These are phyloP conservation scores for Rafetus swinhoei DNA, from an alignment of 2,113 vertebrate genomes.

Conservation along the genomic window DNA sequence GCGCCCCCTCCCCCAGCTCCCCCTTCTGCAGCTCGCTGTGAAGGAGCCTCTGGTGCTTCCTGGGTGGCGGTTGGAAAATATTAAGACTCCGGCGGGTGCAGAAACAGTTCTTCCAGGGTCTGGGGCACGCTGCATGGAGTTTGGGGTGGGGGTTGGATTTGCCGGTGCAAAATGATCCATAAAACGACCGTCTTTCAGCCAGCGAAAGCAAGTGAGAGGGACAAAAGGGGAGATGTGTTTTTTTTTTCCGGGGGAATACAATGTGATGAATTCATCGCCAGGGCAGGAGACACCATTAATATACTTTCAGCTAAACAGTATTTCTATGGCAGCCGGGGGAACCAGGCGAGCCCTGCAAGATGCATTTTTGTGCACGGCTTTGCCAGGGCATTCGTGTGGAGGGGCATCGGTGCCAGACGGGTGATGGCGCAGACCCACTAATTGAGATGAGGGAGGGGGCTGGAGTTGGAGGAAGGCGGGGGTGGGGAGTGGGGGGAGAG, in stretches of 20 bases:
- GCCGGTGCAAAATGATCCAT: fast-evolving
- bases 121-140: neutral
- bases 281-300: conserved; percentile 63
- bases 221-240: conserved; percentile 40
- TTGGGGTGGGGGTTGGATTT: fast-evolving
- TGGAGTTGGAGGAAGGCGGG: neutral
- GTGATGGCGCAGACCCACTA: neutral
- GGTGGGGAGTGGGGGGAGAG: no score
- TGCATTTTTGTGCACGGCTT: conserved; percentile 38
- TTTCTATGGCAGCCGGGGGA: conserved; percentile 75
- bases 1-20: neutral
- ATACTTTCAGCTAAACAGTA: conserved; percentile 51
- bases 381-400: conserved; percentile 51
- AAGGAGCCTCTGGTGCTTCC: neutral
- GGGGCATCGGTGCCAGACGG: conserved; percentile 63
- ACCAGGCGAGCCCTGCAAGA: conserved; percentile 56
- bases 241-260: conserved; percentile 42
- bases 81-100: neutral
- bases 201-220: neutral
- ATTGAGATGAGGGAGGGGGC: neutral
- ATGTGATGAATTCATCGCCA: conserved; percentile 52
- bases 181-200: conserved; percentile 16
- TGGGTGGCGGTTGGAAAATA: neutral
- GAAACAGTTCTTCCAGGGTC: neutral
- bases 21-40: neutral